These are phyloP conservation scores for Hiodon alosoides DNA, from an alignment of 2,113 vertebrate species.

Conservation along the genomic window DNA sequence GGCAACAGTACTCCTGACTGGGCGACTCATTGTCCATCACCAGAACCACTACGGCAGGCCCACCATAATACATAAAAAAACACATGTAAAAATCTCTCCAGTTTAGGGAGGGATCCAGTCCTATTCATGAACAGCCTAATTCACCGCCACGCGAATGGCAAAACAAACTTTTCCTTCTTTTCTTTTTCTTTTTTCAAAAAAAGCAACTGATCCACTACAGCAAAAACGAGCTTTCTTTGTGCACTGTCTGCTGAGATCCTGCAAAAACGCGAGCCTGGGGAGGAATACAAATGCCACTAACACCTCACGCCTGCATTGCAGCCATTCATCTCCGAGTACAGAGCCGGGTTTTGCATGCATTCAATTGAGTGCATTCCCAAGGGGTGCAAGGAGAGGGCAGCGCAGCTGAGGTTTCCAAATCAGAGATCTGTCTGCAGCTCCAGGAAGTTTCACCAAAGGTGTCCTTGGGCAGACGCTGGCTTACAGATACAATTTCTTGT, in stretches of 20 bases:
- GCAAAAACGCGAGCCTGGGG: neutral
- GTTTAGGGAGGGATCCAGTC: neutral
- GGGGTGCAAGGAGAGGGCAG: slow-evolving; percentile 31
- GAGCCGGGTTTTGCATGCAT: slow-evolving; percentile 7
- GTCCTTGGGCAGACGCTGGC: slow-evolving; percentile 29
- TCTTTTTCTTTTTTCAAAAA: too few relatives aligned
- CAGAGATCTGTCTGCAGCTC: slow-evolving; percentile 14
- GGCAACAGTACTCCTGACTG: too few relatives aligned
- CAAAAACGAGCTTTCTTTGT: neutral
- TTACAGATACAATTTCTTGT: neutral
- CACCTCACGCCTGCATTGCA: neutral
- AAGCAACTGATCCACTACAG: neutral
- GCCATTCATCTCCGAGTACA: slow-evolving; percentile 3
- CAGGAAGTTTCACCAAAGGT: slow-evolving; percentile 25
- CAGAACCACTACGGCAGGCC: neutral
- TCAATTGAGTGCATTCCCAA: slow-evolving; percentile 13
- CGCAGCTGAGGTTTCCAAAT: slow-evolving; percentile 31
- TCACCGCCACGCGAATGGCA: neutral
- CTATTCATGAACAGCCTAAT: neutral
- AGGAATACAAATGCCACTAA: slow-evolving; percentile 25
- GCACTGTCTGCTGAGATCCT: neutral
- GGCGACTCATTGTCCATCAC: neutral
- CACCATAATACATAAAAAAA: neutral
- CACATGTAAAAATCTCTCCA: neutral
- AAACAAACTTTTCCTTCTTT: neutral